Evolutionary conservation across 35 echinoderm and acorn worm genomes (phyloP), one percentile per base, ranked within the genome.

Genomic region (Apostichopus californicus): DNA sequence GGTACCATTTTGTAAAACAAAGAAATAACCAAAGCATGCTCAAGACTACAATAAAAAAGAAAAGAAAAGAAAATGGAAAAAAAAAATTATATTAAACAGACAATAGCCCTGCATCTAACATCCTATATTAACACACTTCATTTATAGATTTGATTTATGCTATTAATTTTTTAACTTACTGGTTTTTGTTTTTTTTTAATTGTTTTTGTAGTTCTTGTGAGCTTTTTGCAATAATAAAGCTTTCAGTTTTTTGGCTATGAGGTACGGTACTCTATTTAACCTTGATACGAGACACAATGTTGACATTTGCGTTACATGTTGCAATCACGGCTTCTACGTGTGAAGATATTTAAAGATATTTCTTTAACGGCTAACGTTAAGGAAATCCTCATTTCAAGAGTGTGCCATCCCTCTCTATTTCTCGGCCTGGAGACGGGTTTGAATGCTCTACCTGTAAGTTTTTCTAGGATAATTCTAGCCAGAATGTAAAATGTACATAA

Each of bases 121-220:
- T 73, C 70, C 70, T 73, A 17, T 73, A 73, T 73, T 73, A 73
- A 73, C 70, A 73, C 70, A 73, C 70, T 73, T 73, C 70, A 73
- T 73, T 15, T 61, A 61, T 61, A 61, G 58, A 61, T 61, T 46
- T 61, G 58, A 61, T 61, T 73, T 15, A 21, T 21, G 70, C 70
- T 73, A 73, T 73, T 73, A 73, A 73, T 73, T 73, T 73, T 73
- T 61, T 61, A 9, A 73, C 18, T 15, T 73, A 73, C 3, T 73
- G 9, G 18, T 73, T 73, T 15, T 21, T 21, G 5, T 15, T 73
- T 73, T 73, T 15, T 73, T 73, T 73, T 15, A 15, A 15, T 73
- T 12, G 18, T 73, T 73, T 61, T 73, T 73, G 70, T 73, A 73
- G 70, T 73, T 73, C n/a, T 73, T 73, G 70, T 73, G 70, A 73